Base-by-base conservation (phyloP, 2,797 vertebrate species). In the Falco cherrug region DNA sequence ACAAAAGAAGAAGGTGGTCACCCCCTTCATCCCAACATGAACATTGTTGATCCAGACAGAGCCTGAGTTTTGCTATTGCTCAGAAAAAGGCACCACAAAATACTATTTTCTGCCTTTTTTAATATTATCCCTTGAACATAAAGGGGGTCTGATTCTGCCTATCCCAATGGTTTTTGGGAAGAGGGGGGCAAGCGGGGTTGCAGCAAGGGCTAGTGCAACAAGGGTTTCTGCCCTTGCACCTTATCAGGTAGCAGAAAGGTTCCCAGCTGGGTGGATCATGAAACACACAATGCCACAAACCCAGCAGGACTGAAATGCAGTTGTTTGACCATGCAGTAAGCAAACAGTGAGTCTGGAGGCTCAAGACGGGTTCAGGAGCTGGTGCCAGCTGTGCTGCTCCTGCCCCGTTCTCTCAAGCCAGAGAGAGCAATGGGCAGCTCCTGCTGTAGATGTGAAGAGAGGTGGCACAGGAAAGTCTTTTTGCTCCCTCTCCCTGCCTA, bases 341-440 rank as follows among this genome's bases (percentile, higher is more conserved):
- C 47, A 81, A 93, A 50, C 5, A 63, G n/a, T 33, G 63, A 8
- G n/a, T 54, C 35, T 73, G 20, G 50, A 78, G 59, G 19, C 25
- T 79, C 31, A 65, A 69, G 35, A 69, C n/a, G 39, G 7, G 28
- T 18, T 37, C 13, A 69, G 51, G n/a, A 78, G 8, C 26, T 54
- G 16, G 16, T 54, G n/a, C 53, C 35, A 78, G 26, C 18, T 35
- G 5, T 45, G 24, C 18, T 70, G 3, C 15, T 4, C 8, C 3
- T 1, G 3, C 5, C 1, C 3, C 22, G 65, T 3, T 7, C 10
- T 74, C 24, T 8, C 6, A n/a, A 75, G 31, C 4, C 3, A 1
- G 60, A 68, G 17, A 16, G 74, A 29, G 31, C 5, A 0, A 41
- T 21, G 13, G 29, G 48, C 37, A 88, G 26, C 25, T 75, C 26